These are phyloP conservation scores for Sarcoramphus papa DNA, from an alignment of 2,797 vertebrate species.

Conservation along the genomic window DNA sequence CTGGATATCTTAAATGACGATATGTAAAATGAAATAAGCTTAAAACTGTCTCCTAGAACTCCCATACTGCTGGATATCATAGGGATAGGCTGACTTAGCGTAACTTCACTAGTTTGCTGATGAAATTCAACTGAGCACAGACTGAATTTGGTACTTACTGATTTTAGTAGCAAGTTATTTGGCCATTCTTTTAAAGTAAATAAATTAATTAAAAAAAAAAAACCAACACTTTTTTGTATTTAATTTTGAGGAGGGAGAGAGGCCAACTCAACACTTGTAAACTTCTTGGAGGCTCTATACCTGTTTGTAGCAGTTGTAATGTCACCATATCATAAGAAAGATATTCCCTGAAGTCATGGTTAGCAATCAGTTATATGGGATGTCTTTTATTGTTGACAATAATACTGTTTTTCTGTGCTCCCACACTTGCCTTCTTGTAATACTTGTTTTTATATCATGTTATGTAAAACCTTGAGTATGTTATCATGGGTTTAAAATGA, in stretches of 20 bases:
- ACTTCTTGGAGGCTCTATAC: not conserved
- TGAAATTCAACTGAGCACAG: not conserved
- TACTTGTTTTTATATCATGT: not conserved
- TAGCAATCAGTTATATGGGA: not conserved
- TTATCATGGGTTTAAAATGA: not conserved
- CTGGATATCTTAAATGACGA: not conserved
- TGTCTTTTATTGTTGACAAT: not conserved
- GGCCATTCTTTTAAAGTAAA: not conserved
- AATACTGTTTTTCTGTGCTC: not conserved
- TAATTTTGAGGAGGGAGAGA: not conserved
- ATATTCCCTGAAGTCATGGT: not conserved
- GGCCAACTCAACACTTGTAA: not conserved
- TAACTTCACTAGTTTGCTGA: conserved; percentile 1
- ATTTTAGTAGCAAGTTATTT: conserved; percentile 11
- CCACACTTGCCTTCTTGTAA: not conserved
- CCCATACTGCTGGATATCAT: not conserved
- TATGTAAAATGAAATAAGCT: conserved; percentile 5
- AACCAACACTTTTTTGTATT: not conserved
- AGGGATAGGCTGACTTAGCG: not conserved
- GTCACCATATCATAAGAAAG: not conserved
- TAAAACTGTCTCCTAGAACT: not conserved
- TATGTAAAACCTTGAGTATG: not conserved
- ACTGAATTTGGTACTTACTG: not conserved
- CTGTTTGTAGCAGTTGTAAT: not conserved
- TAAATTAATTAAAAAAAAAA: not conserved